Base-by-base conservation (phyloP, 2,113 vertebrate species). In the Callopanchax toddi region DNA sequence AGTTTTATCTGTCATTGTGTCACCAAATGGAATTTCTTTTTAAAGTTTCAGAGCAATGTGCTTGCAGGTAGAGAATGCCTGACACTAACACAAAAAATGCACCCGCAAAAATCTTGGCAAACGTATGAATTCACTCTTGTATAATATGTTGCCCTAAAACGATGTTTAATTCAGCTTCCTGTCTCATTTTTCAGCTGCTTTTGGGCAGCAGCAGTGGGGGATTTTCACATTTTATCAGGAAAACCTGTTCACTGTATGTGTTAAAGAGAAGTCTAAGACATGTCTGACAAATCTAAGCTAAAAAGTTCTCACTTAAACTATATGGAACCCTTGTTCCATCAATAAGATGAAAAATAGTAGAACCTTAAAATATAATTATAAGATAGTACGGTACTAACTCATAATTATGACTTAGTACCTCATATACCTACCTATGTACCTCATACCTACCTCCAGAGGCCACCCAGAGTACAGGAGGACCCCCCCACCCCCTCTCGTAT, bases 1-100 rank as follows among this genome's bases (percentile, higher is more conserved):
- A 46, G 36, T 67, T 68, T 67, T 67, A 73, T 73, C 44, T 76
- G 78, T 84, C 73, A 75, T 45, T 81, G 72, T 87, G 81, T 79
- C 74, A 74, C 36, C 22, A 67, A 79, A 75, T 67, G 50, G 74
- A 80, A 73, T 77, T 82, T 48, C n/a, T n/a, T n/a, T n/a, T 12
- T 46, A 70, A 78, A 63, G 52, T 69, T 67, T 56, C 57, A 67
- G 51, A 78, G 68, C 66, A n/a, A n/a, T n/a, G n/a, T n/a, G n/a
- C n/a, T 76, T 63, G 59, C 74, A 79, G 72, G 55, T 65, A 71
- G 39, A 73, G 55, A 63, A 53, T 43, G 69, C 40, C 56, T 75
- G 67, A 77, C 71, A 65, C 51, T 48, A 23, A 26, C 32, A 45
- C 37, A 21, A 69, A 57, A 59, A 18, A n/a, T 21, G 48, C 42